phyloP scores from a whole-genome alignment of 2,797 vertebrate genomes.

The Xenopus petersii region DNA sequence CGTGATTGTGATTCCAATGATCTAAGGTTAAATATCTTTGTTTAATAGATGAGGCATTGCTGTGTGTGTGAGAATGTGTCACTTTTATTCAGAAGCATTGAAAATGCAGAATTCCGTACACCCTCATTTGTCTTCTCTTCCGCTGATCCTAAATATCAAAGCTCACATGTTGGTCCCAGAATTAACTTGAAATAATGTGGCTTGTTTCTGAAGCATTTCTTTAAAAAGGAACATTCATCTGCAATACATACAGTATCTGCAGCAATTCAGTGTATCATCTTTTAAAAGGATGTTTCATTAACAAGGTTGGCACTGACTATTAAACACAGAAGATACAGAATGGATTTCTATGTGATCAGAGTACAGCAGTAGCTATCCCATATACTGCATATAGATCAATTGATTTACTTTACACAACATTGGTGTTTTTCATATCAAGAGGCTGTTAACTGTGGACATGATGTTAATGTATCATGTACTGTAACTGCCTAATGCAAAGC shows the following conservation, averaged over 20 bases:
- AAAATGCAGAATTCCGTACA: no score
- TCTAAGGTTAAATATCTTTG: background rate
- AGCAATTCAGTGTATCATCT: background rate
- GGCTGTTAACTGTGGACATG: slow-evolving; percentile 7
- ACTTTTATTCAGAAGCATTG: background rate
- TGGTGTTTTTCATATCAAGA: slow-evolving; percentile 3
- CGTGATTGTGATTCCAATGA: slow-evolving; percentile 2
- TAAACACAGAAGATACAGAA: slow-evolving; percentile 14
- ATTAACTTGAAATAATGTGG: no score
- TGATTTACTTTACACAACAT: slow-evolving; percentile 10
- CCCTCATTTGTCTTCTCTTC: no score
- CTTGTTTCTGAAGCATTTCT: no score
- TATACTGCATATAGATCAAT: background rate
- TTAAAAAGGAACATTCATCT: no score
- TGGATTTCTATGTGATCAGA: slow-evolving; percentile 12
- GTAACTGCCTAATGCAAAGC: slow-evolving; percentile 2
- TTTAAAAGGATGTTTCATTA: background rate
- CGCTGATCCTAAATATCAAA: no score
- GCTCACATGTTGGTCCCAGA: no score
- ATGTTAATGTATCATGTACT: slow-evolving; percentile 3
- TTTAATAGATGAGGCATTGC: background rate
- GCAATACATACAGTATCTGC: no score
- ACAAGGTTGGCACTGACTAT: background rate
- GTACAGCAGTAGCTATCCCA: slow-evolving; percentile 7
- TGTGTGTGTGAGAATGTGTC: background rate